Percentiles rank a stretch among this genome's conserved stretches.
Evolutionary conservation across 2,888 invertebrate species (phyloP).

Genomic region (Penaeus monodon): DNA sequence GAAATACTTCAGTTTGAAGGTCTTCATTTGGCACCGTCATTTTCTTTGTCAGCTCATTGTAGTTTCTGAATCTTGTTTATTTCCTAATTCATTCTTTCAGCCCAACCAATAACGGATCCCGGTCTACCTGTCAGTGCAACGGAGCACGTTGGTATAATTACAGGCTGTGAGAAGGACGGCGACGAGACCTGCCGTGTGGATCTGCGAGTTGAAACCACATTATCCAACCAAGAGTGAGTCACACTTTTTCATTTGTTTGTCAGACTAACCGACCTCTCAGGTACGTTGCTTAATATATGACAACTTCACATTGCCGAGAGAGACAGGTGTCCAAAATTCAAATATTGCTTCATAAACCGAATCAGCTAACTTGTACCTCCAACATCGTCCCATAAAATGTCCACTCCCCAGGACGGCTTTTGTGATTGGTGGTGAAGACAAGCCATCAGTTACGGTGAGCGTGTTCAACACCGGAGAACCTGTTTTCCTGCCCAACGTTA

Average conservation of each 20-base stretch:
- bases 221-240: constrained; percentile 29
- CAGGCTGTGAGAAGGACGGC: constrained; percentile 57
- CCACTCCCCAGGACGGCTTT: constrained; percentile 5
- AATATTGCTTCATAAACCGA: too few relatives aligned
- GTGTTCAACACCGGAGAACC: constrained; percentile 62
- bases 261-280: not conserved
- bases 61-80: too few relatives aligned
- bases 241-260: not conserved
- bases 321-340: too few relatives aligned
- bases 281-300: not conserved
- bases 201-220: constrained; percentile 31
- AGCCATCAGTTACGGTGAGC: constrained; percentile 34
- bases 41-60: too few relatives aligned
- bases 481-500: constrained; percentile 61
- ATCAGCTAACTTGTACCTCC: too few relatives aligned
- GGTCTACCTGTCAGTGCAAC: not conserved
- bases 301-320: not conserved
- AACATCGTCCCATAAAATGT: too few relatives aligned
- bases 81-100: constrained; percentile 8
- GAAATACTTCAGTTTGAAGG: too few relatives aligned
- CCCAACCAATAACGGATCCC: constrained; percentile 25
- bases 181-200: constrained; percentile 47
- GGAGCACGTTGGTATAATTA: constrained; percentile 46
- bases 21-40: too few relatives aligned
- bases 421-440: constrained; percentile 35